phyloP scores from a whole-genome alignment of 2,888 invertebrate genomes.

The Cephus sareptanus region DNA sequence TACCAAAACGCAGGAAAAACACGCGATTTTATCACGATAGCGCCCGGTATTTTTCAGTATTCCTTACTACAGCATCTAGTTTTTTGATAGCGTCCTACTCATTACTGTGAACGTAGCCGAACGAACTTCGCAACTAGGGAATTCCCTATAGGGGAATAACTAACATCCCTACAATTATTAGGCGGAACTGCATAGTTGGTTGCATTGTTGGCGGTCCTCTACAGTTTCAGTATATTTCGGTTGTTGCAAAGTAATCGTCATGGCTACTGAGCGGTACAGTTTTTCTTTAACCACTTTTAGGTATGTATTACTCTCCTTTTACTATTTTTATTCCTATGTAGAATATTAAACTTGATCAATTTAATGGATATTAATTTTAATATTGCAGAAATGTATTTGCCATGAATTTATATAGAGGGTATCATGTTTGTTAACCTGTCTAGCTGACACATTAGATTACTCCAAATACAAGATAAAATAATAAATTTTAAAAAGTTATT shows the following conservation, averaged over 20 bases:
- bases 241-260: slow-evolving; percentile 74
- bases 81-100: background rate
- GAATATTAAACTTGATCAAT: background rate
- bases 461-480: background rate
- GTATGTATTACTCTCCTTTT: slow-evolving; percentile 64
- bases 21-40: background rate
- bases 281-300: slow-evolving; percentile 93
- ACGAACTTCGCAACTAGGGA: background rate
- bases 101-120: background rate
- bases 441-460: background rate
- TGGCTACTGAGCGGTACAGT: slow-evolving; percentile 96
- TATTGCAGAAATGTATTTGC: background rate
- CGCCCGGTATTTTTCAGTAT: background rate
- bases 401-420: background rate
- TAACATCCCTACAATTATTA: background rate
- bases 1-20: slow-evolving; percentile 6
- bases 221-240: slow-evolving; percentile 27
- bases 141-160: background rate
- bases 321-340: slow-evolving; percentile 6
- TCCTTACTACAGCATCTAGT: background rate
- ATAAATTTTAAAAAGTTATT: background rate
- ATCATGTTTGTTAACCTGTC: background rate
- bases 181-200: background rate
- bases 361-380: background rate
- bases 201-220: background rate